Base-by-base conservation (phyloP, 2,888 invertebrate species). In the Camptogramma bilineatum region DNA sequence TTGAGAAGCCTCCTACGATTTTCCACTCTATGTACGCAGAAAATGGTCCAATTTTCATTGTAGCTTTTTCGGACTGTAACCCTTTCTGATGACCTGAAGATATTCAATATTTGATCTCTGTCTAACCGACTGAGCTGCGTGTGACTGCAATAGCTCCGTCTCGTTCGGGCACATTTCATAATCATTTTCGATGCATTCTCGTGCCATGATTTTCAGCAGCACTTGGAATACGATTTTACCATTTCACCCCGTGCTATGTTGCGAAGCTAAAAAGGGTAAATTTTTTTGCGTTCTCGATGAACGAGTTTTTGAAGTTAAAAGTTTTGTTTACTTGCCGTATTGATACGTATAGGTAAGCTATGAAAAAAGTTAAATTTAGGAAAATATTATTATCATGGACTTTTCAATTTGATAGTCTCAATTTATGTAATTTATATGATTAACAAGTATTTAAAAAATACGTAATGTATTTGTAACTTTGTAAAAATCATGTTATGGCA, bases 21-120 rank as follows among this genome's bases (percentile, higher is more conserved):
- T 85, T 79, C 82, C 77, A 81, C 87, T 81, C 76, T 90, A 84
- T 74, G 64, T 17, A 72, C 57, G 60, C 61, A 31, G 61, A 62
- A 75, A 79, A 88, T 72, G 82, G 85, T 77, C 64, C 77, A 80
- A 81, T 87, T 90, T 89, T 77, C 80, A 61, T 68, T 66, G 75
- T 52, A 19, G 54, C 28, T 18, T 28, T 56, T 62, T 62, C 59
- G 71, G 70, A 75, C 76, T 80, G 76, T 90, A 83, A 72, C 74
- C 77, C 85, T 76, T 87, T 90, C 84, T 81, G 64, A 72, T 68
- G 72, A 73, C 72, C 61, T 66, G 53, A 75, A 82, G 79, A 87
- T 90, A 87, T 91, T 91, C 91, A 91, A 92, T 93, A 90, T 91
- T 92, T 92, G 93, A 93, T 93, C 93, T 92, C 92, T 93, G 91